Percentiles rank a stretch among this genome's conserved stretches.
phyloP scores from a whole-genome alignment of 1,140 invertebrate species.

The Centruroides sculpturatus region DNA sequence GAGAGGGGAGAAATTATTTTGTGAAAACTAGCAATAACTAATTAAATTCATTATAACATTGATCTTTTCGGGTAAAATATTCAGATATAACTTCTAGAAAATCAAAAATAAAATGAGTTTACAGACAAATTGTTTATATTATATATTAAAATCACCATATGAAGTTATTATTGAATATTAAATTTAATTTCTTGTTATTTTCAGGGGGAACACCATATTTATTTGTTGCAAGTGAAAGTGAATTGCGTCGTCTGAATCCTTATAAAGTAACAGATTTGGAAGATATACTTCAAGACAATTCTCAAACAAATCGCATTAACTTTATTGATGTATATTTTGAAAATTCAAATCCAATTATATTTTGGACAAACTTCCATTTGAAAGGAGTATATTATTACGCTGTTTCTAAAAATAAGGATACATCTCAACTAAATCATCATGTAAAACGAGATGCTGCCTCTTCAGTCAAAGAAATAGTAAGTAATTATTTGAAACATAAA shows the following conservation, averaged over 20 bases:
- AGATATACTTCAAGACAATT: constrained; percentile 20
- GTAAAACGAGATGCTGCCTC: no score
- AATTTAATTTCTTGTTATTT: no score
- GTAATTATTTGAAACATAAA: no score
- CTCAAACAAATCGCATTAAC: constrained; percentile 18
- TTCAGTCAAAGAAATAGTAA: no score
- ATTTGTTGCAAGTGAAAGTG: constrained; percentile 45
- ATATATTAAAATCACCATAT: constrained; percentile 1
- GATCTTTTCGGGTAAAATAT: no score
- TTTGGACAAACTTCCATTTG: constrained; percentile 20
- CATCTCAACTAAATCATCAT: no score
- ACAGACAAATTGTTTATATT: background rate
- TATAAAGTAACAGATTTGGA: constrained; percentile 24
- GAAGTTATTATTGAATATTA: background rate
- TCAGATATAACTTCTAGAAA: no score
- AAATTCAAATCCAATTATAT: constrained; percentile 9
- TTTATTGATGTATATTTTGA: constrained; percentile 22
- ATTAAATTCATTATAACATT: no score
- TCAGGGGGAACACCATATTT: no score
- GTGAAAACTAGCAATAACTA: no score
- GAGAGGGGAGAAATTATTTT: no score
- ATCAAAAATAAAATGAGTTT: no score
- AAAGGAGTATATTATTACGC: constrained; percentile 17
- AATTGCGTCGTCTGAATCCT: constrained; percentile 43
- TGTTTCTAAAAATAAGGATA: background rate